Evolutionary conservation across 2,888 invertebrate species (phyloP).

Genomic region (Apantesis nais): DNA sequence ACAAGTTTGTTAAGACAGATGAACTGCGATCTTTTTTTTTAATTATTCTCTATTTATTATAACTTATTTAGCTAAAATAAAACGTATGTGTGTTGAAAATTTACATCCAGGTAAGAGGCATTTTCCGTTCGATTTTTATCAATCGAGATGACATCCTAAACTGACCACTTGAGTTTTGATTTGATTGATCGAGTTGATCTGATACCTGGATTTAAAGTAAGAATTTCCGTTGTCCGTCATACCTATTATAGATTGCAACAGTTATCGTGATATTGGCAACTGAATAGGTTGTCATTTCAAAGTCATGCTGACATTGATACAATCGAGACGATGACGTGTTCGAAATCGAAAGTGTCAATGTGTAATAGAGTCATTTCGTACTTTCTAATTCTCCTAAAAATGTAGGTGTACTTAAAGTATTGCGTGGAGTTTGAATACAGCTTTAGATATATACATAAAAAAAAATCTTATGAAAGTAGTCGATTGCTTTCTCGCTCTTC

Average conservation of each 20-base stretch:
- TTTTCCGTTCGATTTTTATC: background rate
- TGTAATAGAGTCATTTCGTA: background rate
- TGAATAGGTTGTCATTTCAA: slow-evolving; percentile 12
- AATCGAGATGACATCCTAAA: background rate
- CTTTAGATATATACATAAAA: background rate
- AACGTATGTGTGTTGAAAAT: background rate
- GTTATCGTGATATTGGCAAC: slow-evolving; percentile 37
- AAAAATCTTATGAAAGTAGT: background rate
- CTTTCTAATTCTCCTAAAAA: slow-evolving; percentile 1
- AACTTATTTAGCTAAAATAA: background rate
- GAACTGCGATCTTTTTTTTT: too few species aligned
- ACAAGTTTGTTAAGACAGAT: too few species aligned
- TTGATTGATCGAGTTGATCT: background rate
- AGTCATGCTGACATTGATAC: slow-evolving; percentile 27
- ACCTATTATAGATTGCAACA: background rate
- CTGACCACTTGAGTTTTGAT: slow-evolving; percentile 1
- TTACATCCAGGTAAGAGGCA: background rate
- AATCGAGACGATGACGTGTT: slow-evolving; percentile 17
- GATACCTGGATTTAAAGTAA: background rate
- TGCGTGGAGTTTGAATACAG: background rate
- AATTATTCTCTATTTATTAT: background rate
- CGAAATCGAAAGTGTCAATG: slow-evolving; percentile 35
- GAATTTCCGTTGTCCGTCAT: background rate
- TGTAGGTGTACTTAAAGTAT: background rate
- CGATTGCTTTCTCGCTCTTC: background rate